Conservation (phyloP, 2,888 invertebrate genomes). For the Seladonia tumulorum region DNA sequence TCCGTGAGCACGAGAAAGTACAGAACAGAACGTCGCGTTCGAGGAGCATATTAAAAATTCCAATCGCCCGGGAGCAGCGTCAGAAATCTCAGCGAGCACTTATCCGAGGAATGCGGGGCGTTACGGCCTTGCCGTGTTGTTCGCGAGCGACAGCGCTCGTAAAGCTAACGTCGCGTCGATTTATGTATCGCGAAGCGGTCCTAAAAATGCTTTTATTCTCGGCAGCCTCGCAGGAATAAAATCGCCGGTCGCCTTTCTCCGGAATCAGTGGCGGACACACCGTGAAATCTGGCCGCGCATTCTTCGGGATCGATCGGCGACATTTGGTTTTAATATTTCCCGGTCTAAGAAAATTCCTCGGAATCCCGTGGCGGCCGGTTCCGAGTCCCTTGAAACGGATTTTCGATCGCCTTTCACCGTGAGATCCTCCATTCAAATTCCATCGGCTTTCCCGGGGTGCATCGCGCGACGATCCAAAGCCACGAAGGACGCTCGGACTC, state of each 20-base stretch:
- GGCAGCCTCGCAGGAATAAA: not conserved
- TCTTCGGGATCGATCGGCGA: slow-evolving; percentile 7
- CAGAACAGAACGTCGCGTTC: not conserved
- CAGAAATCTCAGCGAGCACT: not conserved
- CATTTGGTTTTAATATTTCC: slow-evolving; percentile 16
- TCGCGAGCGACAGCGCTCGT: slow-evolving; percentile 7
- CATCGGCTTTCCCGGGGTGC: not conserved
- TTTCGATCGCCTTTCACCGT: slow-evolving; percentile 11
- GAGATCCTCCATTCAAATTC: slow-evolving; percentile 14
- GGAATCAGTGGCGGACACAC: not conserved
- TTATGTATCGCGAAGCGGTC: not conserved
- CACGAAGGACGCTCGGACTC: not conserved
- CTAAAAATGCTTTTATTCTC: slow-evolving; percentile 3
- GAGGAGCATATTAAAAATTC: not conserved
- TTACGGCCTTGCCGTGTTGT: not conserved
- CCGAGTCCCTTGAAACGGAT: not conserved
- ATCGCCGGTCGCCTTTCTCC: not conserved
- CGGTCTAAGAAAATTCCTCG: not conserved
- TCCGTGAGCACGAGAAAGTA: not conserved
- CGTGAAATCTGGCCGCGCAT: not conserved
- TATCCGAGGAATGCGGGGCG: not conserved
- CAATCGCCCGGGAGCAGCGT: not conserved
- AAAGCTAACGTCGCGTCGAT: slow-evolving; percentile 8
- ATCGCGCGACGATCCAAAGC: not conserved
- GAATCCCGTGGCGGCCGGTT: not conserved